Conservation (phyloP, 2,113 vertebrate genomes). For the Hyla sarda region DNA sequence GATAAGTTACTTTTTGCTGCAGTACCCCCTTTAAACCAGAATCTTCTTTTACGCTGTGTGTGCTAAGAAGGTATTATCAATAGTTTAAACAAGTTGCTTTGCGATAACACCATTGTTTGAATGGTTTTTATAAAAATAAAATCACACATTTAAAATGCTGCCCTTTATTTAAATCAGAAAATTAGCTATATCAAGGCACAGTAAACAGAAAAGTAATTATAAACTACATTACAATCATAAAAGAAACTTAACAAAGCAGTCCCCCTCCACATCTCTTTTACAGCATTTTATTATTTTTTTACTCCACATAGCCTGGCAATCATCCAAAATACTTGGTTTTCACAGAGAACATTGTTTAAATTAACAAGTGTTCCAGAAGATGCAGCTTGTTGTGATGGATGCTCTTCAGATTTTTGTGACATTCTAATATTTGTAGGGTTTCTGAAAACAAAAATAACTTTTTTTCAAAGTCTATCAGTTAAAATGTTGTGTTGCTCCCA, state of each 20-base stretch:
- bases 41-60: no score
- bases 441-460: conserved; percentile 30
- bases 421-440: conserved; percentile 29
- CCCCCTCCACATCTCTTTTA: conserved; percentile 7
- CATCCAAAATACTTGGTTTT: conserved; percentile 15
- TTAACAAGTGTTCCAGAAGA: conserved; percentile 52
- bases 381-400: conserved; percentile 34
- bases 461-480: background rate
- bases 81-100: no score
- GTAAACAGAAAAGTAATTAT: background rate
- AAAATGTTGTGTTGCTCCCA: background rate
- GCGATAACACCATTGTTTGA: no score
- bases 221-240: background rate
- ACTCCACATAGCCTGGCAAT: conserved; percentile 6
- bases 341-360: conserved; percentile 37
- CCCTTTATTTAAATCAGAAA: background rate
- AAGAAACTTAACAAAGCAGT: conserved; percentile 10
- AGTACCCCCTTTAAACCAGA: no score
- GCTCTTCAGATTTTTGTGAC: conserved; percentile 43
- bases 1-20: no score
- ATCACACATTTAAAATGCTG: no score
- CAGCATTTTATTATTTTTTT: conserved; percentile 22
- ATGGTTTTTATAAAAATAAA: no score
- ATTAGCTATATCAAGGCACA: conserved; percentile 17
- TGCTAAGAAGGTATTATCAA: no score